A percentile compares a stretch with the other conserved stretches of the same genome.
phyloP scores from a whole-genome alignment of 2,113 vertebrate genomes.

The Neodon shergylaensis region DNA sequence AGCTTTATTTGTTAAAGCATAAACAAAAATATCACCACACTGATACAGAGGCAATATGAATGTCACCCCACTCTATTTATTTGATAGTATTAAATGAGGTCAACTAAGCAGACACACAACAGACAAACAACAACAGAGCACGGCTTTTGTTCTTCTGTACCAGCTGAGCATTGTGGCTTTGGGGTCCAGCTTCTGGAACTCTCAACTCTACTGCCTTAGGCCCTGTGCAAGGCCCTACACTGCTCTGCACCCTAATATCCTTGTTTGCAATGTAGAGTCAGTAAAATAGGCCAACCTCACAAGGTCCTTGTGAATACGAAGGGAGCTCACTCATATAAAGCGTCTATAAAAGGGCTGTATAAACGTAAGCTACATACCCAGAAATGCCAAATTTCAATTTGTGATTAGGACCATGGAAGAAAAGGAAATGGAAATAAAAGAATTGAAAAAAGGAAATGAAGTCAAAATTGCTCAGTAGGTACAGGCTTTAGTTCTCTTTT shows the following conservation, averaged over 20 bases:
- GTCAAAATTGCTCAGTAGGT: too few relatives aligned
- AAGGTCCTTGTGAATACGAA: not conserved
- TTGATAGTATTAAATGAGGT: not conserved
- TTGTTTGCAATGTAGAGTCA: not conserved
- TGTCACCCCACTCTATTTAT: not conserved
- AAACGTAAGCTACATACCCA: not conserved
- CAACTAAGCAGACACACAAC: not conserved
- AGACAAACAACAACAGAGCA: not conserved
- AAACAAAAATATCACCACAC: not conserved
- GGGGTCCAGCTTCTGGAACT: not conserved
- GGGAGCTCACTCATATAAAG: not conserved
- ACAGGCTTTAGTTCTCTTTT: not conserved
- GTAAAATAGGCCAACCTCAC: not conserved
- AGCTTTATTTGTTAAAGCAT: too few relatives aligned
- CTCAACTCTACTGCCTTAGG: rapidly evolving
- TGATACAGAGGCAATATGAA: not conserved
- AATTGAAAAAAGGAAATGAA: not conserved
- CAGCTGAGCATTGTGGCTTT: not conserved
- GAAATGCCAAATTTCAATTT: not conserved
- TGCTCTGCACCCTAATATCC: not conserved
- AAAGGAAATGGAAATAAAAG: not conserved
- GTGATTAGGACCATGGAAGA: not conserved
- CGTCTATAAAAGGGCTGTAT: not conserved
- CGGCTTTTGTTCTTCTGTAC: not conserved
- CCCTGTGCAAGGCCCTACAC: not conserved